Percentiles rank a stretch among this genome's conserved stretches.
phyloP scores from a whole-genome alignment of 2,113 vertebrate genomes.

The Camelus dromedarius region DNA sequence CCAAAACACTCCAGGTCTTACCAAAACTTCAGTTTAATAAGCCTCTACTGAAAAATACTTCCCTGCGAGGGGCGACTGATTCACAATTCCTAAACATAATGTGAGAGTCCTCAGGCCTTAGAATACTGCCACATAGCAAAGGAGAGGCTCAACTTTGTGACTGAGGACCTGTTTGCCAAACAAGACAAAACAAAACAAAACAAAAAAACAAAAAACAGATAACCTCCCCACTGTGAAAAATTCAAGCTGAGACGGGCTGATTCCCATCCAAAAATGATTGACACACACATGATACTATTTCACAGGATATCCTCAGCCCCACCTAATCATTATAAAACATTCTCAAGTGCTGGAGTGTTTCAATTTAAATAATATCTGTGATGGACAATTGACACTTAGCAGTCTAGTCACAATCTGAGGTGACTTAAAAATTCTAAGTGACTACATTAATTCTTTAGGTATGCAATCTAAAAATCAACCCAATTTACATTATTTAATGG shows the following conservation, averaged over 20 bases:
- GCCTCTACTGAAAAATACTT: background rate
- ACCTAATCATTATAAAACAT: background rate
- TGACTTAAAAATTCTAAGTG: background rate
- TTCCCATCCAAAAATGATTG: background rate
- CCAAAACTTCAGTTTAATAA: background rate
- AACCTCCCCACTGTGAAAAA: fast-evolving
- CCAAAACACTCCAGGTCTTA: background rate
- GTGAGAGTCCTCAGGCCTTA: background rate
- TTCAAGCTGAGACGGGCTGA: background rate
- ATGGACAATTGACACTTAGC: background rate
- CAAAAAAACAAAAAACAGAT: background rate
- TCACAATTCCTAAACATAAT: background rate
- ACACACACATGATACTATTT: background rate
- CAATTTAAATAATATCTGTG: background rate
- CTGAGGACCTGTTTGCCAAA: background rate
- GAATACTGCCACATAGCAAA: background rate
- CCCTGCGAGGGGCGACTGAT: fast-evolving
- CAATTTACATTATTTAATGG: background rate
- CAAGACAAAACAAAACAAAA: background rate
- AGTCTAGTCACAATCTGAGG: background rate
- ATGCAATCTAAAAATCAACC: background rate
- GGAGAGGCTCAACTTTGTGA: background rate
- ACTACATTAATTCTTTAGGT: background rate
- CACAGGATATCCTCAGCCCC: fast-evolving
- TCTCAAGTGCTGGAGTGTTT: background rate